phyloP scores from a whole-genome alignment of 1,140 invertebrate genomes.

The Pomacea maculata region DNA sequence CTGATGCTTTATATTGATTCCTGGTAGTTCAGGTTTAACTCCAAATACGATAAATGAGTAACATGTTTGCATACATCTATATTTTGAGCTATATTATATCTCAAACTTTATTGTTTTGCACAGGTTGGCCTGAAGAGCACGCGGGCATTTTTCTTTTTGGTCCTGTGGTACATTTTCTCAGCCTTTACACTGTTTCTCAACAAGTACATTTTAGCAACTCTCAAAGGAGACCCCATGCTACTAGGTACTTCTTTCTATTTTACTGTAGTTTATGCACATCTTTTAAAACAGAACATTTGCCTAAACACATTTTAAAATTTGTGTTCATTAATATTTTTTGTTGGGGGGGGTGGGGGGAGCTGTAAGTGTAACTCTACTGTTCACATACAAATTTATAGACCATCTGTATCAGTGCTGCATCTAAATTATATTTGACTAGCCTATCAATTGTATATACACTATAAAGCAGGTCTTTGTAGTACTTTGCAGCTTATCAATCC shows the following conservation, averaged over 20 bases:
- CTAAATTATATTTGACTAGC: too few relatives aligned
- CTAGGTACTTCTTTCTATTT: slow-evolving; percentile 72
- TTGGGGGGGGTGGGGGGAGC: too few relatives aligned
- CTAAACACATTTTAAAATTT: slow-evolving; percentile 4
- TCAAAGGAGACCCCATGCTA: slow-evolving; percentile 81
- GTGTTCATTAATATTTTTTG: not conserved
- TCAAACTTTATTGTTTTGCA: slow-evolving; percentile 7
- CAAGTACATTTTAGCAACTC: slow-evolving; percentile 83
- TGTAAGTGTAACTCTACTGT: not conserved
- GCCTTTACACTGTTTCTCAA: slow-evolving; percentile 80
- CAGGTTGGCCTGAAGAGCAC: slow-evolving; percentile 67
- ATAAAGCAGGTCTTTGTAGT: too few relatives aligned
- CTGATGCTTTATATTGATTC: too few relatives aligned
- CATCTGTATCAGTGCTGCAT: too few relatives aligned
- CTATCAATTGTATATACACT: too few relatives aligned
- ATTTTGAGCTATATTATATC: too few relatives aligned
- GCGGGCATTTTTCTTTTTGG: slow-evolving; percentile 75
- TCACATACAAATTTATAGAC: not conserved
- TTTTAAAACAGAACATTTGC: not conserved
- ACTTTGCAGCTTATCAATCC: too few relatives aligned
- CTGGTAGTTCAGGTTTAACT: too few relatives aligned
- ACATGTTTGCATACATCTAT: not conserved
- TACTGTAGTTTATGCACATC: not conserved
- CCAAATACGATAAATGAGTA: slow-evolving; percentile 3
- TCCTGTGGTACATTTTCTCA: slow-evolving; percentile 83